Conservation (phyloP, 2,888 invertebrate species). For the Meiosimyza decipiens region DNA sequence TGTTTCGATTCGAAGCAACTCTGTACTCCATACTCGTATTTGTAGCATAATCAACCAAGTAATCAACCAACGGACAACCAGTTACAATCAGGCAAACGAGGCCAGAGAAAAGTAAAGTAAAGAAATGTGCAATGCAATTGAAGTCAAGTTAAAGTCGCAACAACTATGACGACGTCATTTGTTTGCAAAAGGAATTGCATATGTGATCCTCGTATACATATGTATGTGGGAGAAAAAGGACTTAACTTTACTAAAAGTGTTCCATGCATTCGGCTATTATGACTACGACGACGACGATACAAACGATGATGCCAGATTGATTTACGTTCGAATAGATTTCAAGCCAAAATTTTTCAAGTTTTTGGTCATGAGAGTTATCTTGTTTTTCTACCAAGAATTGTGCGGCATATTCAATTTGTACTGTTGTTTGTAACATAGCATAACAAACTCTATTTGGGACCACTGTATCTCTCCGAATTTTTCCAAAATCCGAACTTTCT, state of each 20-base stretch:
- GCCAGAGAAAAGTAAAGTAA: background rate
- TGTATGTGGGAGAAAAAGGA: background rate
- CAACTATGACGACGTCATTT: slow-evolving; percentile 30
- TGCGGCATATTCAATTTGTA: too few species aligned
- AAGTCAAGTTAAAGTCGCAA: slow-evolving; percentile 17
- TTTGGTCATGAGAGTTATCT: background rate
- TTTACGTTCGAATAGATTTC: slow-evolving; percentile 67
- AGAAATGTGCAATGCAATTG: slow-evolving; percentile 13
- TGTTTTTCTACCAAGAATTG: too few species aligned
- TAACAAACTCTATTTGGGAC: too few species aligned
- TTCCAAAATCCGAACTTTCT: too few species aligned
- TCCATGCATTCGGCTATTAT: background rate
- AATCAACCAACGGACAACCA: background rate
- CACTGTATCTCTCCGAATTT: too few species aligned
- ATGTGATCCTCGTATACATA: background rate
- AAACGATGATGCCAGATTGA: slow-evolving; percentile 55
- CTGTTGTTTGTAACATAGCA: too few species aligned
- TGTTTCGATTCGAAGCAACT: slow-evolving; percentile 31
- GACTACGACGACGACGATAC: slow-evolving; percentile 20
- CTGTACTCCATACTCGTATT: background rate
- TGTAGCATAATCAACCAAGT: slow-evolving; percentile 2
- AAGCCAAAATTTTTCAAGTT: slow-evolving; percentile 25
- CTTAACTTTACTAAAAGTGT: background rate
- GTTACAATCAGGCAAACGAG: too few species aligned
- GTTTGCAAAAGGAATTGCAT: slow-evolving; percentile 29